Base-by-base conservation (phyloP, 2,113 vertebrate species). In the Podocnemis expansa region DNA sequence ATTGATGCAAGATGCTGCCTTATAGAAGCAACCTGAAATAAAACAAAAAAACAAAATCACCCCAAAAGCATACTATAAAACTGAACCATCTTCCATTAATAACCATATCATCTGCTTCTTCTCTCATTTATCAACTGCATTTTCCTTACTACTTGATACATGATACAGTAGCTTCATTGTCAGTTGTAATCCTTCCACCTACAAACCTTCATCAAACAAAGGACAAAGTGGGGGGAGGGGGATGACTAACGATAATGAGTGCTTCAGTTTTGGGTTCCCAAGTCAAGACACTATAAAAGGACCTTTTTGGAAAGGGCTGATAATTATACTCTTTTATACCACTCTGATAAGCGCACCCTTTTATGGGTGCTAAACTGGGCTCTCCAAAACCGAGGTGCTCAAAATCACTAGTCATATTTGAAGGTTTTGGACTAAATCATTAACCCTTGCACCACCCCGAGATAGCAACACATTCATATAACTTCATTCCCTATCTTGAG, bases 1-100 rank as follows among this genome's bases (percentile, higher is more conserved):
- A 99, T 99, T n/a, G 99, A 99, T 87, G 99, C 99, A 96, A 99
- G 98, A 97, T 99, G 99, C 95, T 99, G 99, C 96, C 99, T 98
- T 97, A 99, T 99, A 29, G 99, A 99, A 85, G 99, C 99, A 8
- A 99, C 99, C 99, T 99, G 93, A 85, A 47, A 56, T 4, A 60
- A 73, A 2, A 80, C n/a, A n/a, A n/a, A n/a, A n/a, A n/a, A n/a
- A n/a, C n/a, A n/a, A n/a, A n/a, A n/a, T n/a, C n/a, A 84, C 67
- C 58, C 27, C 24, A 73, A 54, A 0, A 79, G 60, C n/a, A 85
- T 1, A 0, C 7, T 70, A 14, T 1, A 55, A 6, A 85, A 22
- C 13, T 16, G 38, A 88, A 82, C 6, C 21, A 80, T 54, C 86
- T 54, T 86, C 12, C 3, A 79, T 51, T 82, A 82, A 29, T 21